Percentiles rank a stretch among this genome's conserved stretches.
Evolutionary conservation across 2,888 invertebrate genomes (phyloP).

Genomic region (Megalurothrips usitatus): DNA sequence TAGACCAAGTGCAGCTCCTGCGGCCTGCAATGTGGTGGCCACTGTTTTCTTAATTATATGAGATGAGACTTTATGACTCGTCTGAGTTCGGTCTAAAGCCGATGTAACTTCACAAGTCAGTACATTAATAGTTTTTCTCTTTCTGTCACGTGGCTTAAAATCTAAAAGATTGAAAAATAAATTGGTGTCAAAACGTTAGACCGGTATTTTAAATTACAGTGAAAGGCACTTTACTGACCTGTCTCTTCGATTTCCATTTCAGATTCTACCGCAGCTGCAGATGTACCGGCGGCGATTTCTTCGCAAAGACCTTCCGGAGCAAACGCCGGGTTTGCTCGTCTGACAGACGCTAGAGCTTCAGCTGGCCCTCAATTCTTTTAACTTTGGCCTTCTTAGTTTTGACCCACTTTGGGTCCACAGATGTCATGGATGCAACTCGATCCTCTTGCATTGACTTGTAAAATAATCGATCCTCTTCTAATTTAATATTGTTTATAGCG

Average conservation of each 20-base stretch:
- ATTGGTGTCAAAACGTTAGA: background rate
- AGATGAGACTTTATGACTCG: background rate
- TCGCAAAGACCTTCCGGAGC: background rate
- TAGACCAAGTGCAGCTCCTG: background rate
- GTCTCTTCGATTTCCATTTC: background rate
- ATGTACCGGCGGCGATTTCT: background rate
- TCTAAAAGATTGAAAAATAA: background rate
- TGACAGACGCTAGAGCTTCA: background rate
- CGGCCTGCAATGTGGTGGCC: background rate
- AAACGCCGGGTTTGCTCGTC: background rate
- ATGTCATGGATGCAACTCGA: background rate
- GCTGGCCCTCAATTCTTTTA: background rate
- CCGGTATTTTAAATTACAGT: background rate
- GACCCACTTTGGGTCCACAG: background rate
- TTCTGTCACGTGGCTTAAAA: background rate
- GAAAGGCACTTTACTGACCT: background rate
- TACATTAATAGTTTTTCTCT: background rate
- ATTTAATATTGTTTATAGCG: background rate
- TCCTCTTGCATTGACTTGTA: background rate
- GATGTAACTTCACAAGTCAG: too few relatives aligned
- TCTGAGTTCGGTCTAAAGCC: background rate
- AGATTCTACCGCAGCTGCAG: background rate
- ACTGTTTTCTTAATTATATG: background rate
- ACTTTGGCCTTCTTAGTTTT: background rate
- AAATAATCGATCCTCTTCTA: background rate